Conservation (phyloP, 2,888 invertebrate genomes). For the Diabrotica balteata region DNA sequence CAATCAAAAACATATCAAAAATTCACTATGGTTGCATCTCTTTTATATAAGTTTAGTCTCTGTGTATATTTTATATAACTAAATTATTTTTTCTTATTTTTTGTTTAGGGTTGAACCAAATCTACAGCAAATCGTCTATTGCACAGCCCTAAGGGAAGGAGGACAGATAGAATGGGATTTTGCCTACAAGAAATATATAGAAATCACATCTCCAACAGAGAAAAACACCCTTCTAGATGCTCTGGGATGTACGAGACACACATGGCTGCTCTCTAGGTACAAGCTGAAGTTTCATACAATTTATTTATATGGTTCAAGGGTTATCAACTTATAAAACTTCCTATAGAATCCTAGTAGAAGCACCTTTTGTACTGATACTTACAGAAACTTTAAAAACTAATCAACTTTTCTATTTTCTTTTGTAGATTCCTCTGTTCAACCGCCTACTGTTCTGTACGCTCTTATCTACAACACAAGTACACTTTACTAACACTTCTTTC, state of each 20-base stretch:
- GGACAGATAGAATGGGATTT: constrained; percentile 73
- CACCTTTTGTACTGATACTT: constrained; percentile 5
- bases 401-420: constrained; percentile 8
- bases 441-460: no score
- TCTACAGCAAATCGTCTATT: constrained; percentile 69
- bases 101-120: constrained; percentile 67
- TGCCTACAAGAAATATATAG: constrained; percentile 64
- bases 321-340: background rate
- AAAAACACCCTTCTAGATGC: constrained; percentile 67
- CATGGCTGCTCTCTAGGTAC: constrained; percentile 67
- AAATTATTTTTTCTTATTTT: constrained; percentile 10
- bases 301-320: no score
- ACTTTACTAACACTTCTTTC: constrained; percentile 16
- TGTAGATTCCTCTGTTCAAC: background rate
- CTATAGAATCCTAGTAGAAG: background rate
- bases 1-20: no score
- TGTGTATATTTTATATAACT: background rate
- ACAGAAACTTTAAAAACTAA: constrained; percentile 1
- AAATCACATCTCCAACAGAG: constrained; percentile 66
- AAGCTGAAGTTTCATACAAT: constrained; percentile 30
- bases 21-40: no score
- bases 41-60: no score
- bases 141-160: constrained; percentile 70
- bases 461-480: no score
- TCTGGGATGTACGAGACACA: constrained; percentile 64